A percentile compares a stretch with the other conserved stretches of the same genome.
Conservation (phyloP, 2,888 invertebrate species). For the Xestia xanthographa region DNA sequence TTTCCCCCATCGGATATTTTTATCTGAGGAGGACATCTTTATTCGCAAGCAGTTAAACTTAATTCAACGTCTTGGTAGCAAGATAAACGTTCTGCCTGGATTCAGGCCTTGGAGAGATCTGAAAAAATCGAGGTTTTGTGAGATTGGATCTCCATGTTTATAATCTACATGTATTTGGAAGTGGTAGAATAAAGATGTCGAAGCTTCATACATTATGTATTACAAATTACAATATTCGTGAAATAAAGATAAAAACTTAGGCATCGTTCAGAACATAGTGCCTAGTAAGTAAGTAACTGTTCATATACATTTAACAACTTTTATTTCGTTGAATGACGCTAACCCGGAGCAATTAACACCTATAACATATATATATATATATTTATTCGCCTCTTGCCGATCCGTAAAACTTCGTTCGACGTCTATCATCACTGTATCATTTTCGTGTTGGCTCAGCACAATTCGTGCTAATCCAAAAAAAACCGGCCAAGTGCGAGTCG, state of each 20-base stretch:
- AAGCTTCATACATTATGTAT: constrained; percentile 50
- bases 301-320: constrained; percentile 5
- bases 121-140: constrained; percentile 72
- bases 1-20: constrained; percentile 82
- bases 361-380: too few relatives aligned
- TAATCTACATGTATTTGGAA: constrained; percentile 58
- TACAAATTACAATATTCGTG: constrained; percentile 37
- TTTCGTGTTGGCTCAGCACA: neutral
- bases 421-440: neutral
- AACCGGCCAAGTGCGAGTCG: too few relatives aligned
- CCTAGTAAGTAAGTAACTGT: neutral
- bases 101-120: constrained; percentile 72
- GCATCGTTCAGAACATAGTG: neutral
- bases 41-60: constrained; percentile 87
- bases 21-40: constrained; percentile 87
- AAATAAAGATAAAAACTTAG: constrained; percentile 20
- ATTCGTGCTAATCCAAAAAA: neutral
- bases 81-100: constrained; percentile 78
- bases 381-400: neutral
- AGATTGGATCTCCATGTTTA: constrained; percentile 63
- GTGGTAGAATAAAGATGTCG: constrained; percentile 36
- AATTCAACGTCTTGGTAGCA: constrained; percentile 81
- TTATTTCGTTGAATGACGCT: neutral
- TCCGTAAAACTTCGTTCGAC: neutral
- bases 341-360: neutral